Conservation (phyloP, 2,113 vertebrate genomes). For the Barbus barbus region DNA sequence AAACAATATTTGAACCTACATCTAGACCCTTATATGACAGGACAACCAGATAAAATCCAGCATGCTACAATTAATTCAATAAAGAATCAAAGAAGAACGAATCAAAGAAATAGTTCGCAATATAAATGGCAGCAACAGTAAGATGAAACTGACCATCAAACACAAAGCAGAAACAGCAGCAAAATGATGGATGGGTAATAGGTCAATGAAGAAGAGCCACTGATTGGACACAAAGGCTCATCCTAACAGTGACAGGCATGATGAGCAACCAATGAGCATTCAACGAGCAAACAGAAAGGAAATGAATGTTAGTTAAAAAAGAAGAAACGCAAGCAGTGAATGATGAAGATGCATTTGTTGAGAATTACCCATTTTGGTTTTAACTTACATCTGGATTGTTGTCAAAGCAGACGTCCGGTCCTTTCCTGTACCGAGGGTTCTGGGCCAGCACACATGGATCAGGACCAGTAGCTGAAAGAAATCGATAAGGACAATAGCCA, state of each 20-base stretch:
- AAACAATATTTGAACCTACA: not conserved
- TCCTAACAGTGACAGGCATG: constrained; percentile 84
- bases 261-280: constrained; percentile 79
- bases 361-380: too few relatives aligned
- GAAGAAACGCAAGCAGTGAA: not conserved
- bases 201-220: constrained; percentile 80
- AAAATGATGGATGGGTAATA: constrained; percentile 80
- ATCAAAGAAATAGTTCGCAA: not conserved
- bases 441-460: constrained; percentile 93
- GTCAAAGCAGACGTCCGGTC: constrained; percentile 95
- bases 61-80: not conserved
- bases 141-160: constrained; percentile 83
- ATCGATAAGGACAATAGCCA: constrained; percentile 75
- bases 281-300: constrained; percentile 64
- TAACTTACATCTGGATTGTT: constrained; percentile 86
- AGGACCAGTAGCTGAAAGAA: constrained; percentile 87
- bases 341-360: constrained; percentile 28
- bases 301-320: constrained; percentile 32
- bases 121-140: constrained; percentile 64
- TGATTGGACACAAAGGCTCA: constrained; percentile 88
- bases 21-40: not conserved
- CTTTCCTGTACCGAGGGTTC: constrained; percentile 92
- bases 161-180: constrained; percentile 87
- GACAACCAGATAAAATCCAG: not conserved
- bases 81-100: not conserved